A percentile compares a stretch with the other conserved stretches of the same genome.
Conservation (phyloP, 1,140 invertebrate species). For the Diabrotica virgifera region DNA sequence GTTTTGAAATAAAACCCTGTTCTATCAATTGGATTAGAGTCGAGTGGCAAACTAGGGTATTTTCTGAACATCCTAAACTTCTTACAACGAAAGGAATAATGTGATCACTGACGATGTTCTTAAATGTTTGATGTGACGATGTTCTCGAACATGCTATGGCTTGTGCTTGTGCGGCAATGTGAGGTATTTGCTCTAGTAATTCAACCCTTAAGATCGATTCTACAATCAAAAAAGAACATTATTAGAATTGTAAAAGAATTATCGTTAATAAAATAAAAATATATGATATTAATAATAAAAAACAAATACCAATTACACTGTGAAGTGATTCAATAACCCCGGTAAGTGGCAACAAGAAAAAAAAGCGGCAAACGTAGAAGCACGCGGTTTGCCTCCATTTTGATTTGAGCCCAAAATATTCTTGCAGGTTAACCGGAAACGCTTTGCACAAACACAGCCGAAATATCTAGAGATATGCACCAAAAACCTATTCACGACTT, state of each 20-base stretch:
- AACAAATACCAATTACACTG: not conserved
- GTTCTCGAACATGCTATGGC: constrained; percentile 30
- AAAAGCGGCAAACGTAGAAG: constrained; percentile 39
- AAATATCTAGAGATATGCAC: constrained; percentile 6
- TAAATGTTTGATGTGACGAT: no score
- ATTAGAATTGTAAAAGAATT: not conserved
- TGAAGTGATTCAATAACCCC: not conserved
- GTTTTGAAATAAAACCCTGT: constrained; percentile 35
- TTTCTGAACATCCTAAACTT: constrained; percentile 39
- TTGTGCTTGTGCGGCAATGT: constrained; percentile 36
- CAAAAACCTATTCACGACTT: constrained; percentile 18
- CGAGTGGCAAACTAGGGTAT: constrained; percentile 29
- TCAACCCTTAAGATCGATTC: constrained; percentile 34
- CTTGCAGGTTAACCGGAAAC: constrained; percentile 46
- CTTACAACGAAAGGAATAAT: constrained; percentile 41
- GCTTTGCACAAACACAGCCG: constrained; percentile 25
- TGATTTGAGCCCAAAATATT: constrained; percentile 41
- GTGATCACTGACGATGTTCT: constrained; percentile 38
- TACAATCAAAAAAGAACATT: constrained; percentile 30
- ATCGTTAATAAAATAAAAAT: constrained; percentile 12
- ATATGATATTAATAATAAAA: not conserved
- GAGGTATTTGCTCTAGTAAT: constrained; percentile 41
- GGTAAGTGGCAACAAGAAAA: constrained; percentile 8
- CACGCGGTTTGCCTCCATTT: constrained; percentile 48
- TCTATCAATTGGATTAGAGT: constrained; percentile 41